Evolutionary conservation across 2,888 invertebrate species (phyloP).

Genomic region (Spodoptera exigua): DNA sequence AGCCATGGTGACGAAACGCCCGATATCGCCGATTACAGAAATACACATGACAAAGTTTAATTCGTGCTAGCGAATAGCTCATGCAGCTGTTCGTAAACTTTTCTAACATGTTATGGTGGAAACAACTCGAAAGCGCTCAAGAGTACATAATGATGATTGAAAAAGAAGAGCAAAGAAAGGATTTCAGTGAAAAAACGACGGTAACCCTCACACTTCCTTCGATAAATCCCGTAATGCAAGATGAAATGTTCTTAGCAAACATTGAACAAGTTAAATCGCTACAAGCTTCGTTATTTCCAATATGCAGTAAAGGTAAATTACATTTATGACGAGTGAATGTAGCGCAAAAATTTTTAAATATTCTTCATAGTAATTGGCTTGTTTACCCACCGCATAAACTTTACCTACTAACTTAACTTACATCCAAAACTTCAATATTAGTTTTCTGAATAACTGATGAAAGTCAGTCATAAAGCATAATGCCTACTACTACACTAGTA

Average conservation of each 20-base stretch:
- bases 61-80: constrained; percentile 63
- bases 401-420: constrained; percentile 1
- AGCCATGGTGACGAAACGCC: constrained; percentile 79
- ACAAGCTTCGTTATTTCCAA: constrained; percentile 91
- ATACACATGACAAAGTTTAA: constrained; percentile 67
- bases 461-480: neutral
- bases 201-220: constrained; percentile 78
- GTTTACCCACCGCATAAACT: neutral
- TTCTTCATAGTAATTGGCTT: neutral
- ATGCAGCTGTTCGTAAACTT: constrained; percentile 62
- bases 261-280: constrained; percentile 90
- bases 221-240: constrained; percentile 79
- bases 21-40: constrained; percentile 60
- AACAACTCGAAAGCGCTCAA: constrained; percentile 80
- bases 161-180: constrained; percentile 79
- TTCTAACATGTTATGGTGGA: constrained; percentile 87
- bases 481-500: constrained; percentile 6
- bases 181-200: constrained; percentile 77
- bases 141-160: constrained; percentile 81
- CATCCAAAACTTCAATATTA: constrained; percentile 1
- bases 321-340: constrained; percentile 20
- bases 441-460: neutral
- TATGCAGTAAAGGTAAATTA: constrained; percentile 85
- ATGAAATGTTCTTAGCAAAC: constrained; percentile 81
- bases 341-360: neutral